Percentiles rank a stretch among this genome's conserved stretches.
Evolutionary conservation across 2,113 vertebrate species (phyloP).

Genomic region (Neodontobutis hainanensis): DNA sequence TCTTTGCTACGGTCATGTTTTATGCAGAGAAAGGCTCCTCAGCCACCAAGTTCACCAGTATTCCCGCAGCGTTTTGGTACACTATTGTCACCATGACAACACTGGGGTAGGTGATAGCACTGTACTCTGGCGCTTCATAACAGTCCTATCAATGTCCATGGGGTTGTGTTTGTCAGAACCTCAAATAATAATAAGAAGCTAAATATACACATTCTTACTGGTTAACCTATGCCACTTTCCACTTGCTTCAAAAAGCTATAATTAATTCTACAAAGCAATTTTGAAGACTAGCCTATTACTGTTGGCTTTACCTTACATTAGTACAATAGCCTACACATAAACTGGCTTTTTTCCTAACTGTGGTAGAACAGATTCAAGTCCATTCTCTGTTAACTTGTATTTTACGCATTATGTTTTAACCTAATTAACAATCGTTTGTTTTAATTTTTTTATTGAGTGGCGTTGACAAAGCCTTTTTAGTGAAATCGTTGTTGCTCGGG

Average conservation of each 20-base stretch:
- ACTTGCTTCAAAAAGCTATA: no score
- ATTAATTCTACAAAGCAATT: no score
- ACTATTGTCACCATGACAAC: constrained; percentile 99
- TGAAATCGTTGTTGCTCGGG: constrained; percentile 2
- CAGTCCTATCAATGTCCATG: neutral
- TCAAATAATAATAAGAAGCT: neutral
- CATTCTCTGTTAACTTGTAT: no score
- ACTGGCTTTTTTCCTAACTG: no score
- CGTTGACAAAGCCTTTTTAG: constrained; percentile 1
- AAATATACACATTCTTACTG: neutral
- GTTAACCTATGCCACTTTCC: neutral
- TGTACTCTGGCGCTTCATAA: neutral
- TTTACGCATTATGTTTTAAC: neutral
- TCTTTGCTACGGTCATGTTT: constrained; percentile 99
- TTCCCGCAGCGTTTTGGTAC: constrained; percentile 99
- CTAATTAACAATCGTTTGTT: neutral
- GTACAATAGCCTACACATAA: no score
- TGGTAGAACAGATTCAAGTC: no score
- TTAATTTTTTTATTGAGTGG: neutral
- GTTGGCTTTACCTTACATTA: no score
- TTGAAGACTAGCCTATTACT: no score
- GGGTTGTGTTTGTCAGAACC: neutral
- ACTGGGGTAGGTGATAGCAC: constrained; percentile 87
- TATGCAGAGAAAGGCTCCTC: constrained; percentile 98
- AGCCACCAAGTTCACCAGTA: constrained; percentile 99